Percentiles rank a stretch among this genome's conserved stretches.
These are phyloP conservation scores for Mesorhabditis spiculigera DNA, from an alignment of 2,888 invertebrate species.

Conservation along the genomic window DNA sequence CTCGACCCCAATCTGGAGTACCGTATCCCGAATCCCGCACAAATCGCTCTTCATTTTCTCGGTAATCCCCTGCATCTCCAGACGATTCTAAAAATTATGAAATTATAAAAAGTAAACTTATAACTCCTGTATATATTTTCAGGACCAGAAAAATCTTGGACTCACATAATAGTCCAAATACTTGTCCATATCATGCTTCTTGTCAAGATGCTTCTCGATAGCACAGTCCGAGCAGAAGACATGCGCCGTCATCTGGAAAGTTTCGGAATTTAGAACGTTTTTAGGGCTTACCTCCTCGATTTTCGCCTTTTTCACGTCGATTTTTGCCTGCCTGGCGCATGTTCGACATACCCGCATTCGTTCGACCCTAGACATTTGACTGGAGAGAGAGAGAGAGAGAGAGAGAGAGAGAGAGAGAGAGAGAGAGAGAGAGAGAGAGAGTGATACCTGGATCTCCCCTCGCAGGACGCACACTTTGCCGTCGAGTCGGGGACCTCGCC, in stretches of 20 bases:
- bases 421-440: no score
- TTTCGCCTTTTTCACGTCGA: not conserved
- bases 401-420: no score
- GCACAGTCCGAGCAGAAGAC: conserved; percentile 5
- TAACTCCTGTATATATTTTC: no score
- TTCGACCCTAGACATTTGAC: not conserved
- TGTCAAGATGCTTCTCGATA: not conserved
- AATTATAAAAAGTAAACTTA: no score
- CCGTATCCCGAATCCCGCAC: not conserved
- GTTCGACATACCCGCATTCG: not conserved
- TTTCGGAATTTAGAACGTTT: not conserved
- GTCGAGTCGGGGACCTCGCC: not conserved
- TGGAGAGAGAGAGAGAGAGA: no score
- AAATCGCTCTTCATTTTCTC: not conserved
- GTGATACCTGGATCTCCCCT: not conserved
- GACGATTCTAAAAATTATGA: not conserved
- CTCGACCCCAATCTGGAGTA: not conserved
- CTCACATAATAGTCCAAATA: not conserved
- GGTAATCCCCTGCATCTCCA: not conserved
- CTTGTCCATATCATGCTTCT: not conserved
- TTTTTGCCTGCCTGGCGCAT: not conserved
- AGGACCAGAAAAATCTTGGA: no score
- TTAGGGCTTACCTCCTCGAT: not conserved
- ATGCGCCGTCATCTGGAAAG: not conserved
- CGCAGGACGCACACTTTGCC: not conserved